Conservation (phyloP, 2,113 vertebrate species). For the Merops nubicus region DNA sequence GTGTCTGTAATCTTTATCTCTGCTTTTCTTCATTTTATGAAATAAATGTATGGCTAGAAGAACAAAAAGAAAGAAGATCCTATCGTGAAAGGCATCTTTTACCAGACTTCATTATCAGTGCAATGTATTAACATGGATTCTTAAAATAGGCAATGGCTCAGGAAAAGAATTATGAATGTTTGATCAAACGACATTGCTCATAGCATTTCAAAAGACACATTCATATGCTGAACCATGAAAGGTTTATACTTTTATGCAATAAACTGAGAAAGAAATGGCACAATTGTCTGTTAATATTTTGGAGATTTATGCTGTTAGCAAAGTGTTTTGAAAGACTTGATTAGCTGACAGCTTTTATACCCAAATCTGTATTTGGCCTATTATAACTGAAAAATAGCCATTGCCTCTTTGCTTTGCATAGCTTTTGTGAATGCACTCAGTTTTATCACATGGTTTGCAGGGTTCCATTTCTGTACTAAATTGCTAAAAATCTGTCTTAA, state of each 20-base stretch:
- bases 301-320: neutral
- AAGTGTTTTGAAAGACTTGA: neutral
- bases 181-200: neutral
- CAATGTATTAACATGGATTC: neutral
- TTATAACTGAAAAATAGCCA: neutral
- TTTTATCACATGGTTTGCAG: neutral
- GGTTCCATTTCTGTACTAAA: neutral
- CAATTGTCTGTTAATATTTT: neutral
- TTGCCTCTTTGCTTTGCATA: neutral
- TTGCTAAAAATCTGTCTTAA: neutral
- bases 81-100: neutral
- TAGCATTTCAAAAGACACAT: neutral
- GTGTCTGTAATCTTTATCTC: neutral
- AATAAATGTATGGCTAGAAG: neutral
- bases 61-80: accelerated
- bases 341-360: neutral
- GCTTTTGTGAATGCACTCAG: neutral
- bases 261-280: neutral
- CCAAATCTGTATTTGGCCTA: neutral
- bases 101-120: neutral
- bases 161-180: neutral
- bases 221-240: neutral
- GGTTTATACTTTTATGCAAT: neutral
- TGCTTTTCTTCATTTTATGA: neutral
- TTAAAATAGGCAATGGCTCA: neutral